These are phyloP conservation scores for Orgyia antiqua DNA, from an alignment of 2,888 invertebrate species.

Conservation along the genomic window DNA sequence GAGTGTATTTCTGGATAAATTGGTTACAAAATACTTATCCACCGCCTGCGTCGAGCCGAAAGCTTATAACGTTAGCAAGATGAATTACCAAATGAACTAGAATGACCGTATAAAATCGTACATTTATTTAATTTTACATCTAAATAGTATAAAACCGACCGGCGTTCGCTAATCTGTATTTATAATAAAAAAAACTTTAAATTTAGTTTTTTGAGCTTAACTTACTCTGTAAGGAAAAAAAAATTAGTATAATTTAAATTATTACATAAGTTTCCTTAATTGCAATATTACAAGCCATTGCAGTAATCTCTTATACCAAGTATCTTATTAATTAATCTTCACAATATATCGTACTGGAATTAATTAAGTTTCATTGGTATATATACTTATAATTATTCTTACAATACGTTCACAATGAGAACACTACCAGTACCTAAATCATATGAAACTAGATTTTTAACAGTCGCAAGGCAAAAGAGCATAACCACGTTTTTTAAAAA, in stretches of 20 bases:
- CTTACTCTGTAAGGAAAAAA: slow-evolving; percentile 69
- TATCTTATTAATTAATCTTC: no score
- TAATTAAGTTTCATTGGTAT: no score
- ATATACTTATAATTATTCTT: no score
- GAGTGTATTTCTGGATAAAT: slow-evolving; percentile 77
- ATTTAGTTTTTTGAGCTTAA: slow-evolving; percentile 74
- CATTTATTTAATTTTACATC: slow-evolving; percentile 60
- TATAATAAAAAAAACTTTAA: slow-evolving; percentile 36
- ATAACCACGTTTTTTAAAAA: no score
- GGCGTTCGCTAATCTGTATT: slow-evolving; percentile 48
- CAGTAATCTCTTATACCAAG: no score
- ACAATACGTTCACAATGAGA: no score
- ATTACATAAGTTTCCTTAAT: slow-evolving; percentile 67
- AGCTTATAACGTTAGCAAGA: slow-evolving; percentile 45
- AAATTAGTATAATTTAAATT: slow-evolving; percentile 76
- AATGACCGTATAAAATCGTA: slow-evolving; percentile 58
- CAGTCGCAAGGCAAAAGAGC: no score
- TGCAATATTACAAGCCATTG: no score
- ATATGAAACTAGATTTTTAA: no score
- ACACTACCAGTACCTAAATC: no score
- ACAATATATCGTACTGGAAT: no score
- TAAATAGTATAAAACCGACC: slow-evolving; percentile 69
- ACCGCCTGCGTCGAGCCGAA: slow-evolving; percentile 44
- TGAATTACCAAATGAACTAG: slow-evolving; percentile 53
- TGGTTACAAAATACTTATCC: slow-evolving; percentile 75